Percentiles rank a stretch among this genome's conserved stretches.
phyloP scores from a whole-genome alignment of 2,113 vertebrate species.

The Panthera uncia region DNA sequence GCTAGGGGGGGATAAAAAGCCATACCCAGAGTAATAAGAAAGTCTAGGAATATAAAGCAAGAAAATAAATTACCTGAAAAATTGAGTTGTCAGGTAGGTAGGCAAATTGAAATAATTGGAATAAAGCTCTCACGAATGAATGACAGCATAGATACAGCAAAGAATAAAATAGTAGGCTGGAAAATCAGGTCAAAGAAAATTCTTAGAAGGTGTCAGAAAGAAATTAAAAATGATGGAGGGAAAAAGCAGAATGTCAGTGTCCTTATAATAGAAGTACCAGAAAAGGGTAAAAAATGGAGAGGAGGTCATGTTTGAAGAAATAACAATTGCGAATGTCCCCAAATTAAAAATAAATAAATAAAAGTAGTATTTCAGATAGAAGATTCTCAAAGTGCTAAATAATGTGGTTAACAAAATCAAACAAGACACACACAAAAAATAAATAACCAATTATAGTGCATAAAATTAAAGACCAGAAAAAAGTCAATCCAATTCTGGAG shows the following conservation, averaged over 20 bases:
- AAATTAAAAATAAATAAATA: neutral
- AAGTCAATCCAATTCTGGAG: neutral
- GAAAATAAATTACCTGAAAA: neutral
- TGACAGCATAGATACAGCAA: neutral
- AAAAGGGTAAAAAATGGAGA: neutral
- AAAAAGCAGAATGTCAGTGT: neutral
- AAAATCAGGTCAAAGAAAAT: neutral
- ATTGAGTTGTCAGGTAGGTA: neutral
- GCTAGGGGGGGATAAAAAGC: neutral
- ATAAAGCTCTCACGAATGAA: neutral
- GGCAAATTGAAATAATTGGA: neutral
- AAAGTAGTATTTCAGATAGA: neutral
- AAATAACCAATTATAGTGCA: neutral
- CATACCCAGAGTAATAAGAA: neutral
- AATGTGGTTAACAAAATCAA: neutral
- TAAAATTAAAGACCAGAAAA: constrained; percentile 1
- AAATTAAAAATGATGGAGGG: neutral
- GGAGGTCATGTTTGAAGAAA: constrained; percentile 4
- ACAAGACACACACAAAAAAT: neutral
- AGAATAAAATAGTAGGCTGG: neutral
- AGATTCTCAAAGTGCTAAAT: neutral
- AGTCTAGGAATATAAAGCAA: neutral
- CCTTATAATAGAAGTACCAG: neutral
- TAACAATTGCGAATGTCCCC: neutral
- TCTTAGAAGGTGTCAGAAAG: neutral